Evolutionary conservation across 30 jellyfish, hydroid and myxozoan species (phyloP).

Genomic region (Turritopsis dohrnii): DNA sequence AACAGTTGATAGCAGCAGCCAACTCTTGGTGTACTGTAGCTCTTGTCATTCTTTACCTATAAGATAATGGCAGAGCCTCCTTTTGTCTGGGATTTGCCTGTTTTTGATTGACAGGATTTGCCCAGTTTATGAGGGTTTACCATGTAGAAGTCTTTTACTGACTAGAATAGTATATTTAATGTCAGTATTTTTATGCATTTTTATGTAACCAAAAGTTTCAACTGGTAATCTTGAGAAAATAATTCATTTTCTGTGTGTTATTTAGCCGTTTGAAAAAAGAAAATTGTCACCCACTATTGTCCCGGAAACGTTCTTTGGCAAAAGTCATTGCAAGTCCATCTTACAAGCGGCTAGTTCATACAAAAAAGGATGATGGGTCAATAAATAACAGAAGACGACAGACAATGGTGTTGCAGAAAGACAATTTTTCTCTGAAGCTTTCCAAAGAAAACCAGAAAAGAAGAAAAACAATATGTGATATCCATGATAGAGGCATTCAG

Average conservation of each 20-base stretch:
- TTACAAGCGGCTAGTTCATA: neutral
- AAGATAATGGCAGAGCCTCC: too few relatives aligned
- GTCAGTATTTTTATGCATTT: too few relatives aligned
- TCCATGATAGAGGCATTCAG: neutral
- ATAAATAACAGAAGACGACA: neutral
- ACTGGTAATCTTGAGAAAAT: too few relatives aligned
- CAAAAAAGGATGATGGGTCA: neutral
- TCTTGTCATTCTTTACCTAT: too few relatives aligned
- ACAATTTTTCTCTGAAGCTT: neutral
- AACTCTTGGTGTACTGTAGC: too few relatives aligned
- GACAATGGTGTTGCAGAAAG: neutral
- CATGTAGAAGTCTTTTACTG: too few relatives aligned
- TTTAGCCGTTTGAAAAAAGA: neutral
- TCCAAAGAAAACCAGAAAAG: constrained; percentile 10
- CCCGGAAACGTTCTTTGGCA: constrained; percentile 22
- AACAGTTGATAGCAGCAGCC: too few relatives aligned
- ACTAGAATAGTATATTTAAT: too few relatives aligned
- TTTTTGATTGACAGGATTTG: too few relatives aligned
- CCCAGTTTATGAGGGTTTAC: too few relatives aligned
- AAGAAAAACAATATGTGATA: constrained; percentile 31
- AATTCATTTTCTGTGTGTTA: neutral
- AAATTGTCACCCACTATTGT: constrained; percentile 19
- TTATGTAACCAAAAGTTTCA: too few relatives aligned
- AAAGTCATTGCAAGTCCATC: constrained; percentile 31
- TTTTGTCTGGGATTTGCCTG: too few relatives aligned